phyloP scores from a whole-genome alignment of 2,113 vertebrate species.

The Lagopus muta region DNA sequence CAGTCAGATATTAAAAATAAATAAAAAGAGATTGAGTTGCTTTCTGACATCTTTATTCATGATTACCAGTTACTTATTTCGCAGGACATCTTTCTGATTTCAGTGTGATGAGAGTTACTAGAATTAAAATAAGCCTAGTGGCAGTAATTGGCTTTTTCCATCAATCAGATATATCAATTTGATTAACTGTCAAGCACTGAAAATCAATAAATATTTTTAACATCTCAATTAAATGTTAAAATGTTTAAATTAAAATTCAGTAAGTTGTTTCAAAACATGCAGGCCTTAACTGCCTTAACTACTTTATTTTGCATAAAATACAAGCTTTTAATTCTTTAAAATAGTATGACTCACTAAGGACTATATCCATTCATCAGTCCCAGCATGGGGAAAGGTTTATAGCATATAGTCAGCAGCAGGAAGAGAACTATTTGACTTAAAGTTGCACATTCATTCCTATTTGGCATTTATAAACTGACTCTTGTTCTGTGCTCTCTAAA shows the following conservation, averaged over 20 bases:
- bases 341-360: not conserved
- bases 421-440: constrained; percentile 27
- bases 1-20: not conserved
- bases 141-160: not conserved
- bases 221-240: not conserved
- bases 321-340: not conserved
- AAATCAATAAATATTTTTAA: not conserved
- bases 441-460: not conserved
- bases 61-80: not conserved
- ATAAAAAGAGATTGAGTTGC: not conserved
- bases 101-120: not conserved
- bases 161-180: not conserved
- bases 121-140: not conserved
- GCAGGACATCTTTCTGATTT: not conserved
- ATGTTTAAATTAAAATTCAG: constrained; percentile 1
- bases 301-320: not conserved
- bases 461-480: constrained; percentile 46
- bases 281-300: not conserved
- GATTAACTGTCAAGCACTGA: constrained; percentile 5
- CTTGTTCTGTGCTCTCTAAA: constrained; percentile 47
- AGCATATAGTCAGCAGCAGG: not conserved
- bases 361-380: not conserved
- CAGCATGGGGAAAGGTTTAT: not conserved
- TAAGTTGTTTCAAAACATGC: constrained; percentile 6
- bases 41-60: not conserved